phyloP scores from a whole-genome alignment of 2,797 vertebrate species.

The Dendrocincla tyrannina region DNA sequence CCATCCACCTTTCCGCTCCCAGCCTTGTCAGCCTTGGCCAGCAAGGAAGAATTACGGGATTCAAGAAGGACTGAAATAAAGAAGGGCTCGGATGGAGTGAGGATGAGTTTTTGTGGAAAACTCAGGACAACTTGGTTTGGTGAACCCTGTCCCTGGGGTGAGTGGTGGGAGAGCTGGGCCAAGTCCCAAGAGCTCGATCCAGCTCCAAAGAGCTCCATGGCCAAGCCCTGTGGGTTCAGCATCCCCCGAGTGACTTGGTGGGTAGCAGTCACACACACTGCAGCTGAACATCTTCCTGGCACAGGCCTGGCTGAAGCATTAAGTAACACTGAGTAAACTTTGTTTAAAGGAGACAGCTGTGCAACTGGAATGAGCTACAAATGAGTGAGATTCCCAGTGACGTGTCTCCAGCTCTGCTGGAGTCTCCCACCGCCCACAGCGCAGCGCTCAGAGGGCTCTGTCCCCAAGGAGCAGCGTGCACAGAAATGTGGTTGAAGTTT shows the following conservation, averaged over 20 bases:
- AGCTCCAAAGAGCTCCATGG: neutral
- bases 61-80: fast-evolving
- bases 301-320: neutral
- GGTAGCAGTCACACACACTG: neutral
- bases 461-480: neutral
- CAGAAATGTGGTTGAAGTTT: neutral
- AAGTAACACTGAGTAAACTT: slow-evolving; percentile 12
- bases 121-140: neutral
- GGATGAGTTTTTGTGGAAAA: neutral
- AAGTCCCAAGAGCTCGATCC: neutral
- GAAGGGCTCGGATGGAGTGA: fast-evolving
- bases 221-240: neutral
- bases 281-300: slow-evolving; percentile 14
- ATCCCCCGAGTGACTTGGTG: neutral
- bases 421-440: slow-evolving; percentile 30
- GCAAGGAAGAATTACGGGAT: neutral
- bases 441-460: neutral
- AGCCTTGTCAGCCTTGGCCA: neutral
- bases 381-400: slow-evolving; percentile 41
- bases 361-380: slow-evolving; percentile 43
- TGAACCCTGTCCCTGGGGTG: neutral
- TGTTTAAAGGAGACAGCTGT: slow-evolving; percentile 67
- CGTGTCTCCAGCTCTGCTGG: neutral
- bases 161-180: neutral
- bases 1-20: neutral